Percentiles rank a stretch among this genome's conserved stretches.
Evolutionary conservation across 2,888 invertebrate genomes (phyloP).

Genomic region (Vanessa cardui): DNA sequence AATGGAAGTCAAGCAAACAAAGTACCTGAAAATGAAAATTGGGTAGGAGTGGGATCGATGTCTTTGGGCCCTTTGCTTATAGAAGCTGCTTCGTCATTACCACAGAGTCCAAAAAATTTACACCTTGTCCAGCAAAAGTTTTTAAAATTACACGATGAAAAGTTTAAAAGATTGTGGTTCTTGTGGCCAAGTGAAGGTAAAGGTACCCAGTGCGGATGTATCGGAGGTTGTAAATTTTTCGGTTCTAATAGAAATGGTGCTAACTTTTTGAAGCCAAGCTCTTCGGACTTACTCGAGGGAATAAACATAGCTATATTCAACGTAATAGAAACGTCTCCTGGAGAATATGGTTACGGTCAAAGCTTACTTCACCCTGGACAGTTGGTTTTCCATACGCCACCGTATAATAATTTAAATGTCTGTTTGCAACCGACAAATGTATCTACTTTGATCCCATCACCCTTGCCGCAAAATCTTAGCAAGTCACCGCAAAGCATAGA

Average conservation of each 20-base stretch:
- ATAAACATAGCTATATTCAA: constrained; percentile 91
- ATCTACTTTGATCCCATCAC: constrained; percentile 70
- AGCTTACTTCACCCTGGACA: constrained; percentile 94
- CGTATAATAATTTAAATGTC: constrained; percentile 90
- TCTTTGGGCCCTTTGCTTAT: constrained; percentile 94
- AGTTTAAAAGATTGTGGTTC: constrained; percentile 95
- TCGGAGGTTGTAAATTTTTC: constrained; percentile 97
- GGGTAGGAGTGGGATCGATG: constrained; percentile 96
- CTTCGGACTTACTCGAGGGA: constrained; percentile 91
- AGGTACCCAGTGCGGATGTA: constrained; percentile 94
- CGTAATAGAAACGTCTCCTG: constrained; percentile 86
- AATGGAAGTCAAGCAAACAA: constrained; percentile 62
- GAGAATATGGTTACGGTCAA: constrained; percentile 96
- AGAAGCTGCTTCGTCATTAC: constrained; percentile 93
- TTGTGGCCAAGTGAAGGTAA: constrained; percentile 92
- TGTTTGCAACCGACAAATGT: constrained; percentile 86
- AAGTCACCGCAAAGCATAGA: constrained; percentile 72
- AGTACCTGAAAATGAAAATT: constrained; percentile 84
- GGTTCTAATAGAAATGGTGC: constrained; percentile 95
- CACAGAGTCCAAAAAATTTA: constrained; percentile 89
- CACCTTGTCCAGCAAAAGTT: constrained; percentile 92
- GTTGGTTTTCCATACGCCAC: constrained; percentile 94
- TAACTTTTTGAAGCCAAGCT: constrained; percentile 93
- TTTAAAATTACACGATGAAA: constrained; percentile 91
- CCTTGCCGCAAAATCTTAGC: constrained; percentile 67